Base-by-base conservation (phyloP, 1,140 invertebrate species). In the Leptinotarsa texana region DNA sequence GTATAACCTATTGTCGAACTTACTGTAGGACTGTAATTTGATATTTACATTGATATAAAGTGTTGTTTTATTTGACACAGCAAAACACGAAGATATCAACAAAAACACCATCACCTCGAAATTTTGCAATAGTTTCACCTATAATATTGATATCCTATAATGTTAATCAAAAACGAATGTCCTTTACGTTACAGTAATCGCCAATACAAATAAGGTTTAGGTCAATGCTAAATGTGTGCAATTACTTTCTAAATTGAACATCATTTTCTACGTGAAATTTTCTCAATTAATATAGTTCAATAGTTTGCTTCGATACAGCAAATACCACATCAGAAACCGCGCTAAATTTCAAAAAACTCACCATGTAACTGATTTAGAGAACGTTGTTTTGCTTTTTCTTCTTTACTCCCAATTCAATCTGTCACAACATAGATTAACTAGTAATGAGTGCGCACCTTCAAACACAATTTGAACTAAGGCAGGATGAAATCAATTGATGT, bases 381-480 rank as follows among this genome's bases (percentile, higher is more conserved):
- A 57, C 15, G 15, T n/a, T 18, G 51, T 57, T 18, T 18, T 57
- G 51, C 51, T 57, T 57, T 18, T 17, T 17, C 51, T 57, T 57
- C 51, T 17, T 57, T 57, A 57, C 15, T 57, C 17, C 51, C 15
- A 57, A 57, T 57, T 57, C 51, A 57, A 57, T 57, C 51, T 57
- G 51, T 57, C 51, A 57, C 51, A 57, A 57, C 51, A 57, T 57
- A 17, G 15, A 57, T 57, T 17, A 57, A 57, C 51, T 57, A 15
- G 3, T 57, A 57, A 57, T 57, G 51, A 57, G 51, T 17, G 6
- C 51, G 51, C 51, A 57, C 51, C 51, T 57, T 57, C 51, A 57
- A 57, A 57, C 51, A 57, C 51, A 57, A 57, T 57, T 57, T 57
- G 51, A 57, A 57, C 51, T 57, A 57, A 57, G 51, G 51, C 51